Percentiles rank a stretch among this genome's conserved stretches.
Conservation (phyloP, 2,888 invertebrate genomes). For the Troides oblongomaculatus region DNA sequence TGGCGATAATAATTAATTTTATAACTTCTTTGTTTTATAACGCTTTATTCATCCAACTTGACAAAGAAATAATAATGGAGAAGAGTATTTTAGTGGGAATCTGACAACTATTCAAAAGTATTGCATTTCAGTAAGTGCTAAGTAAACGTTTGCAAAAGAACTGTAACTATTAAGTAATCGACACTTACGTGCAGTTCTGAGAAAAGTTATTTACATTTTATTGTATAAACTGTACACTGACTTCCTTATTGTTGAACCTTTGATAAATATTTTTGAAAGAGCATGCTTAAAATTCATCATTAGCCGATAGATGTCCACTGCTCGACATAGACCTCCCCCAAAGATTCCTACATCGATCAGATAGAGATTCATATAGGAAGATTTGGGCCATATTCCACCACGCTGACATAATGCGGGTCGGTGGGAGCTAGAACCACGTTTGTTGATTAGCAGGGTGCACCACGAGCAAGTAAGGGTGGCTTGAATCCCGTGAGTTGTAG, state of each 20-base stretch:
- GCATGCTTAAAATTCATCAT: neutral
- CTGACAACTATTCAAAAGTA: neutral
- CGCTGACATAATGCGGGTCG: no score
- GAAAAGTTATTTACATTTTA: slow-evolving; percentile 19
- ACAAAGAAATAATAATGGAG: neutral
- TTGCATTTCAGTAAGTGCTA: neutral
- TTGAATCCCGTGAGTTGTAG: no score
- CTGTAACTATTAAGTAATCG: slow-evolving; percentile 12
- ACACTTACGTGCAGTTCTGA: slow-evolving; percentile 12
- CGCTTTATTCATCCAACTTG: neutral
- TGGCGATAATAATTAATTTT: neutral
- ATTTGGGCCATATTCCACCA: no score
- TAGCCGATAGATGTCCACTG: no score
- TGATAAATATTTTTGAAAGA: neutral
- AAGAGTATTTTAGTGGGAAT: neutral
- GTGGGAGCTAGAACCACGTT: no score
- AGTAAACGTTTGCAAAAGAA: slow-evolving; percentile 10
- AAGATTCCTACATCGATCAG: no score
- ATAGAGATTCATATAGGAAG: no score
- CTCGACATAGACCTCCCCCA: no score
- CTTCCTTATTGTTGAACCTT: neutral
- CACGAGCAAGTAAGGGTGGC: no score
- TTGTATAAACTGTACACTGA: neutral
- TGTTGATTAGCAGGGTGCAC: no score
- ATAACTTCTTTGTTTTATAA: neutral